These are phyloP conservation scores for Phortica okadai DNA, from an alignment of 2,888 invertebrate genomes.

Conservation along the genomic window DNA sequence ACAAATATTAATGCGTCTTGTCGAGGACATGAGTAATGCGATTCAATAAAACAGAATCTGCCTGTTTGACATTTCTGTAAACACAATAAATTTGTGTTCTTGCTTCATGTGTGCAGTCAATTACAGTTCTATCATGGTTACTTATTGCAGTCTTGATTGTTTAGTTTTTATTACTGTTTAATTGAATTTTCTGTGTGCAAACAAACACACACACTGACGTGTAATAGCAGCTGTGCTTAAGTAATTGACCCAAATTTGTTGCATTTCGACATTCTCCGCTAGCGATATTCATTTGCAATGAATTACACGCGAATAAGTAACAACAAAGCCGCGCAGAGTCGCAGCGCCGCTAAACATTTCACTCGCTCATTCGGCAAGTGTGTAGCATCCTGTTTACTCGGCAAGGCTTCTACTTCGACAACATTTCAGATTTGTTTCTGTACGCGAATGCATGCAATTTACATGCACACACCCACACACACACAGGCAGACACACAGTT, in stretches of 20 bases:
- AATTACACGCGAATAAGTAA: not conserved
- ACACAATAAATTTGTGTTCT: not conserved
- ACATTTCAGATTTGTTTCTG: conserved; percentile 8
- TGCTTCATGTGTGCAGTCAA: not conserved
- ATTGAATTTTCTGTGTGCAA: conserved; percentile 22
- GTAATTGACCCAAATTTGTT: conserved; percentile 27
- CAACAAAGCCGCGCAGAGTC: not conserved
- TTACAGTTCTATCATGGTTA: not conserved
- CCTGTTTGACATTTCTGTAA: no score
- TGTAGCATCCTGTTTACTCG: not conserved
- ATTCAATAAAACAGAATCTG: no score
- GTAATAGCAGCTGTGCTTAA: not conserved
- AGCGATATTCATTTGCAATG: conserved; percentile 22
- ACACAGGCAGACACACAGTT: not conserved
- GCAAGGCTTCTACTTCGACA: not conserved
- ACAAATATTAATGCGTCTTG: no score
- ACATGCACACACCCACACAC: not conserved
- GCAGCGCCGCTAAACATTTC: no score
- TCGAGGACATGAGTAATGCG: no score
- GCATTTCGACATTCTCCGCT: conserved; percentile 17
- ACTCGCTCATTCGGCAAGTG: no score
- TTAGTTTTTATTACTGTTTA: conserved; percentile 3
- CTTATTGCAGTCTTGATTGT: not conserved
- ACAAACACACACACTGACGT: not conserved
- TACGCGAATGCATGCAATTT: conserved; percentile 17